These are phyloP conservation scores for Brachycybe producta DNA, from an alignment of 2,888 invertebrate species.

Conservation along the genomic window DNA sequence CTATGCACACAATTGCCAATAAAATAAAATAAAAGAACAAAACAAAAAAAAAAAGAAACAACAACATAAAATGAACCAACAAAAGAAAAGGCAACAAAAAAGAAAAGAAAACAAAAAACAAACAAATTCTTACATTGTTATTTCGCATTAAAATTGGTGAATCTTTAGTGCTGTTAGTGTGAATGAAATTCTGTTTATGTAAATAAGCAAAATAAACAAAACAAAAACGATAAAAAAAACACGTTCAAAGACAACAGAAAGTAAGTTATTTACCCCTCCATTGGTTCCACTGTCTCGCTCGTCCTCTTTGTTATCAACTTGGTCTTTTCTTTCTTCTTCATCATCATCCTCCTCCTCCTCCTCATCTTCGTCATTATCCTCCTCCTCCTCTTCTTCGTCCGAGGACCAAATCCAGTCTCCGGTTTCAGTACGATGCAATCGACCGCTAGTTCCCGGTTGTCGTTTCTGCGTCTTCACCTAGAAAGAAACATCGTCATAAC, in stretches of 20 bases:
- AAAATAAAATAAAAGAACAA: no score
- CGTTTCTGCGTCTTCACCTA: slow-evolving; percentile 48
- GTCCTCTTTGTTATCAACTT: no score
- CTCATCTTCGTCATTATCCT: slow-evolving; percentile 17
- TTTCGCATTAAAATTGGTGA: no score
- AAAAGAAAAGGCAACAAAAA: no score
- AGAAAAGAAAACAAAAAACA: no score
- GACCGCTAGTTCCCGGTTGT: slow-evolving; percentile 72
- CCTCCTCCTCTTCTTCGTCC: slow-evolving; percentile 63
- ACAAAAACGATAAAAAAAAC: neutral
- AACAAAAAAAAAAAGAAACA: no score
- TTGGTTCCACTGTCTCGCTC: neutral
- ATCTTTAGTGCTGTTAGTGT: no score
- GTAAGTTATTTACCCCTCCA: neutral
- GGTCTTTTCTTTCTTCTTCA: no score
- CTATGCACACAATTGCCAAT: no score
- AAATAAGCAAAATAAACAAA: neutral
- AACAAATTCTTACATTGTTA: no score
- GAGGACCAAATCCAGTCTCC: slow-evolving; percentile 99
- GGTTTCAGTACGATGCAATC: slow-evolving; percentile 81
- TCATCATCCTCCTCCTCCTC: slow-evolving; percentile 4
- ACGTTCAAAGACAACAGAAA: neutral
- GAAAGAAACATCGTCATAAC: neutral
- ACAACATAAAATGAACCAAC: no score
- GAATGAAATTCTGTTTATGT: no score